Evolutionary conservation across 2,888 invertebrate species (phyloP), one percentile per base, ranked within the genome.

Genomic region (Gymnosoma rotundatum): DNA sequence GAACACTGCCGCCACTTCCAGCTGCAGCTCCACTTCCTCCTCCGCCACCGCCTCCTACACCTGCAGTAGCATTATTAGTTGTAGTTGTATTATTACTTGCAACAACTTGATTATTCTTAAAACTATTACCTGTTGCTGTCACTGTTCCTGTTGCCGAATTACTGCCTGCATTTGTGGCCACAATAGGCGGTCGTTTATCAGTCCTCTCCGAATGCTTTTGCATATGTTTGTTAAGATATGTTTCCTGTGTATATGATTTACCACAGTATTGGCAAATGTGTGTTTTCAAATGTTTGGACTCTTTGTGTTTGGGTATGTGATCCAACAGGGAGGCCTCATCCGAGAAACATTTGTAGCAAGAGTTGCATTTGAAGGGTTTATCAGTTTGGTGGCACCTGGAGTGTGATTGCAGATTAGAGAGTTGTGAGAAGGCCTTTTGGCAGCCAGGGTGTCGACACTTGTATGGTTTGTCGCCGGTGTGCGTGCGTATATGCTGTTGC

Each of bases 201-300:
- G 97, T 96, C 88, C 97, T 93, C 90, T 98, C 98, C 7, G 97
- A 96, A 92, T 99, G 99, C 92, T 99, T 99, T 92, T 98, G 98
- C 99, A 99, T 98, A 93, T 99, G 99, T 93, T 99, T 98, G 90
- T 98, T 98, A 91, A 99, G 94, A 93, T 99, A 99, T 86, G 99
- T 99, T 93, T 99, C 99, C 93, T 99, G 99, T 83, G 99, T 99
- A 93, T 99, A 99, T 86, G 98, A 98, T 93, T 99, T 99, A 90
- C 99, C 99, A 93, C 99, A 99, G 93, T 98, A 99, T 91, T 98
- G 98, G 93, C 99, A 99, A 93, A 99, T 99, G 94, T 99, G 99
- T 85, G 99, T 99, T 94, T 99, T 99, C 86, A 99, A 94, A 93
- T 99, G 99, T 93, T 99, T 99, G 86, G 98, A 98, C 93, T 98